These are phyloP conservation scores for Vannuccia rotundouncinata DNA, from an alignment of 2,888 invertebrate species.

Conservation along the genomic window DNA sequence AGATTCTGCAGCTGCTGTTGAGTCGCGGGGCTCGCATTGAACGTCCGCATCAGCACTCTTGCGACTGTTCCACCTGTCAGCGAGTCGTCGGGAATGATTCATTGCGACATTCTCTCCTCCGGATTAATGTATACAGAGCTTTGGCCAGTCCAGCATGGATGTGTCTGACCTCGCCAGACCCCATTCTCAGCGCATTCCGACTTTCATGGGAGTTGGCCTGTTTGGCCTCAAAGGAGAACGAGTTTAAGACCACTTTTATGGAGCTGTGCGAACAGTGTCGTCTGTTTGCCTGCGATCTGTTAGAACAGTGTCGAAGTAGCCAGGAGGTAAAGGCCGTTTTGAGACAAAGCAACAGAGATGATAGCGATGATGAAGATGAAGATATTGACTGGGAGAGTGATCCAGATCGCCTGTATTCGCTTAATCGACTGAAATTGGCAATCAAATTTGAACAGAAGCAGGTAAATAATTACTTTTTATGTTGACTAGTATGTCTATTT, in stretches of 20 bases:
- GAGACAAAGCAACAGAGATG: conserved; percentile 53
- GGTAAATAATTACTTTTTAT: no score
- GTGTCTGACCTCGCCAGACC: conserved; percentile 60
- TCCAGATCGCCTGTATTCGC: neutral
- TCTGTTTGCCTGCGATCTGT: conserved; percentile 60
- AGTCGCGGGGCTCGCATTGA: conserved; percentile 58
- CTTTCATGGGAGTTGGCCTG: conserved; percentile 60
- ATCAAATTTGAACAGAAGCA: conserved; percentile 61
- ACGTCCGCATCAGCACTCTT: conserved; percentile 57
- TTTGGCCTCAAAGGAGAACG: conserved; percentile 58
- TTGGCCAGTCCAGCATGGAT: conserved; percentile 62
- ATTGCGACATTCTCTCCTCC: conserved; percentile 59
- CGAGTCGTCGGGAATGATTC: conserved; percentile 57
- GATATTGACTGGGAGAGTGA: conserved; percentile 47
- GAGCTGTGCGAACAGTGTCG: conserved; percentile 60
- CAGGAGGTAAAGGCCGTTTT: conserved; percentile 61
- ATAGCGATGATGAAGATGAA: conserved; percentile 48
- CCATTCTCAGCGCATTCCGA: conserved; percentile 60
- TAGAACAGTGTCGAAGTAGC: conserved; percentile 60
- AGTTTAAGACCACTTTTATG: conserved; percentile 59
- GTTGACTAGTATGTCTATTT: no score
- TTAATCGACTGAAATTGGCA: conserved; percentile 58
- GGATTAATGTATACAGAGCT: conserved; percentile 60
- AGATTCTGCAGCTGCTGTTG: conserved; percentile 60
- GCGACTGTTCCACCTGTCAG: conserved; percentile 57